Evolutionary conservation across 2,797 vertebrate species (phyloP), one percentile per base, ranked within the genome.

Genomic region (Hydrocynus forskahlii): DNA sequence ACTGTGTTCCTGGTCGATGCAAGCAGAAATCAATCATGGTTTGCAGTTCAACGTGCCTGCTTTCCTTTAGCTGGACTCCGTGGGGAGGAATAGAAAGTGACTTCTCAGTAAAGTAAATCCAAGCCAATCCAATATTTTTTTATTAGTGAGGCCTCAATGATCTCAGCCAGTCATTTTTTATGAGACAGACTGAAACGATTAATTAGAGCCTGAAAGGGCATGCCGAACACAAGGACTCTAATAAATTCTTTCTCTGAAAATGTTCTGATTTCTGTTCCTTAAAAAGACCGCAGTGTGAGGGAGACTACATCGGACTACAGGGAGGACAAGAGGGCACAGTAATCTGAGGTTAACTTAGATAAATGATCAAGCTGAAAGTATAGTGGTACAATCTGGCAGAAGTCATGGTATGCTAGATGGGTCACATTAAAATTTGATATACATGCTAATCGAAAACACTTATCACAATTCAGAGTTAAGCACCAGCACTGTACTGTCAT

Each of bases 231-330:
- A 75, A 57, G 14, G 64, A 17, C 35, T 75, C 72, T 25, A 60
- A 73, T 82, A 68, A 19, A 78, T 68, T 78, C 68, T 38, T n/a
- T 70, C 64, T 80, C 16, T 76, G 62, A 48, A 72, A 59, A 76
- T n/a, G 23, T 62, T 43, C 75, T 78, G 14, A 57, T 9, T 23
- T 68, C 48, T 55, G 21, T 38, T 57, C 45, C 40, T 45, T 74
- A 82, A 78, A 57, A 57, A 67, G 62, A 82, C 50, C 63, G 60
- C 64, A 35, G 43, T 69, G 60, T 60, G 74, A 63, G n/a, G 7
- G 8, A 62, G 57, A 13, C 3, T 63, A 45, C 6, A 45, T 1
- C 29, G 3, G 29, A 29, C 29, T 29, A 29, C 29, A 29, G 29
- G 29, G 35, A 35, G 35, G 35, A 35, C 35, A 35, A 35, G 35